These are phyloP conservation scores for Nematopogon swammerdamellus DNA, from an alignment of 2,888 invertebrate species.

Conservation along the genomic window DNA sequence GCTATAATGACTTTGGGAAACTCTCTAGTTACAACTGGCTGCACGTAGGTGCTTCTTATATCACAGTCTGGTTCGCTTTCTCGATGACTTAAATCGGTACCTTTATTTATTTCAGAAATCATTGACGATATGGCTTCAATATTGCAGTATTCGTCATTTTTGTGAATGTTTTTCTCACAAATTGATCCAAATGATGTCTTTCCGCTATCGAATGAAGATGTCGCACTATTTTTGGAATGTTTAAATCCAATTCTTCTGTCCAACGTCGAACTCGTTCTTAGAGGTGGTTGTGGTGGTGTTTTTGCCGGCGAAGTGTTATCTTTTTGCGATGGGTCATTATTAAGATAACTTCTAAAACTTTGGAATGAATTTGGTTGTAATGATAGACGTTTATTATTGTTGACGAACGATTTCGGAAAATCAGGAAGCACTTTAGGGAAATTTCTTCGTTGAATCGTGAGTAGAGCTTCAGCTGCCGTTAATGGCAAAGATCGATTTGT, in stretches of 20 bases:
- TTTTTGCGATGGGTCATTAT: slow-evolving; percentile 8
- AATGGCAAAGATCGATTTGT: slow-evolving; percentile 29
- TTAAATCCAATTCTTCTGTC: slow-evolving; percentile 53
- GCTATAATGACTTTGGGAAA: slow-evolving; percentile 52
- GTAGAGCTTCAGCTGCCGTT: slow-evolving; percentile 67
- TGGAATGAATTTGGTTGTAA: slow-evolving; percentile 55
- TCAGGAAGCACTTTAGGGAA: slow-evolving; percentile 87
- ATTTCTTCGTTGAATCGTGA: slow-evolving; percentile 71
- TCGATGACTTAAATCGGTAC: not conserved
- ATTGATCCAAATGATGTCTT: slow-evolving; percentile 7
- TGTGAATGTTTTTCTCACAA: slow-evolving; percentile 20
- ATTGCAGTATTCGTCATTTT: slow-evolving; percentile 33
- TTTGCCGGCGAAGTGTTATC: slow-evolving; percentile 20
- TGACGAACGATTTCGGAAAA: slow-evolving; percentile 53
- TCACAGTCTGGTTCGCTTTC: not conserved
- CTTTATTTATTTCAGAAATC: slow-evolving; percentile 9
- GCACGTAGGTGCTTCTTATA: no score
- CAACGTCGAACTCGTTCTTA: slow-evolving; percentile 66
- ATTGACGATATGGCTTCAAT: slow-evolving; percentile 28
- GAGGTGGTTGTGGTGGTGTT: slow-evolving; percentile 71
- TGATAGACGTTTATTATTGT: slow-evolving; percentile 57
- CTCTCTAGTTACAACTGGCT: slow-evolving; percentile 16
- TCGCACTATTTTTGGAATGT: slow-evolving; percentile 26
- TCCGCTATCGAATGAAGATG: slow-evolving; percentile 34
- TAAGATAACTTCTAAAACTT: slow-evolving; percentile 31